phyloP scores from a whole-genome alignment of 2,888 invertebrate species.

The Chymomyza procnemis region DNA sequence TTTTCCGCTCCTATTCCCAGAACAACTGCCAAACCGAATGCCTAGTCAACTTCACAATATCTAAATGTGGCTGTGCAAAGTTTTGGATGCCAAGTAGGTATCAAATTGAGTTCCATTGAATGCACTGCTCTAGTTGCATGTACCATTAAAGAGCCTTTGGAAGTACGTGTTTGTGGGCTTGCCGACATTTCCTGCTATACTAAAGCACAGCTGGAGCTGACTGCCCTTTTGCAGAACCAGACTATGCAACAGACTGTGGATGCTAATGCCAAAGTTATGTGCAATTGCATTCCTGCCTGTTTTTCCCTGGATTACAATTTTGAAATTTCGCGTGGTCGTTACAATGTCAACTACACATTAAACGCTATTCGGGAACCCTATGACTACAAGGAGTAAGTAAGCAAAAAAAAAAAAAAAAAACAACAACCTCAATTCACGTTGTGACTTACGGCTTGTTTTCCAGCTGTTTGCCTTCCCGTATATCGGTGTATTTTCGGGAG shows the following conservation, averaged over 20 bases:
- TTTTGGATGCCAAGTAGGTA: slow-evolving; percentile 83
- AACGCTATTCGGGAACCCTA: slow-evolving; percentile 67
- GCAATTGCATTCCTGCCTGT: slow-evolving; percentile 76
- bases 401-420: too few relatives aligned
- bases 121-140: neutral
- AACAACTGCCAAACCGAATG: slow-evolving; percentile 87
- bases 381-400: slow-evolving; percentile 71
- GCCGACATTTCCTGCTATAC: slow-evolving; percentile 74
- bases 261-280: slow-evolving; percentile 56
- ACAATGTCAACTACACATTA: slow-evolving; percentile 64
- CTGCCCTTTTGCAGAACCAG: slow-evolving; percentile 65
- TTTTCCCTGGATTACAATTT: slow-evolving; percentile 76
- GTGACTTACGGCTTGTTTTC: neutral
- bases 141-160: slow-evolving; percentile 62
- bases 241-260: slow-evolving; percentile 61
- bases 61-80: slow-evolving; percentile 83
- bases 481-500: slow-evolving; percentile 85
- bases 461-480: slow-evolving; percentile 81
- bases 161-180: slow-evolving; percentile 76
- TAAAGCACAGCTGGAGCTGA: slow-evolving; percentile 70
- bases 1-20: slow-evolving; percentile 85
- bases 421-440: too few relatives aligned
- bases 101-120: neutral
- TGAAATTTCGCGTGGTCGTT: slow-evolving; percentile 74
- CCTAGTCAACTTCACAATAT: slow-evolving; percentile 83